These are phyloP conservation scores for Cariama cristata DNA, from an alignment of 2,113 vertebrate genomes.

Conservation along the genomic window DNA sequence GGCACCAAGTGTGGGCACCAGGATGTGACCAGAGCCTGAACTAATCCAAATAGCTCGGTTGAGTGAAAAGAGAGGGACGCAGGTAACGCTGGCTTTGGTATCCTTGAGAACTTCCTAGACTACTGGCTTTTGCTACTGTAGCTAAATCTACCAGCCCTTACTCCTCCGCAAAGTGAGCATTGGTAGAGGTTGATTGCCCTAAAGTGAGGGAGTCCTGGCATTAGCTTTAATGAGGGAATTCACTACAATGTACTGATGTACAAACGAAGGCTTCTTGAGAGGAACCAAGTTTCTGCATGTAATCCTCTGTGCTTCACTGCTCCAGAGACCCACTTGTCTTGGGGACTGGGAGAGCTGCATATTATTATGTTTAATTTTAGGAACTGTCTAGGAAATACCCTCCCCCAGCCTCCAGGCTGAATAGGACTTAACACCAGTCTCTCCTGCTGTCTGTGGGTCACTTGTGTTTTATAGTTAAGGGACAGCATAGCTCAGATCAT, in stretches of 20 bases:
- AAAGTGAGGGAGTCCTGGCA: background rate
- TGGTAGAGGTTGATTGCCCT: background rate
- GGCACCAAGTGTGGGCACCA: background rate
- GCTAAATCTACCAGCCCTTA: background rate
- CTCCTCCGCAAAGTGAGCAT: background rate
- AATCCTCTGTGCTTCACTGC: background rate
- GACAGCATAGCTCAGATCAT: background rate
- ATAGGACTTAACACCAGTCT: background rate
- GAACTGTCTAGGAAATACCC: background rate
- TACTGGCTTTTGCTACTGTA: background rate
- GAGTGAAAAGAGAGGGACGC: background rate
- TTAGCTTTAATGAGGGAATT: background rate
- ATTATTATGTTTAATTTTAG: background rate
- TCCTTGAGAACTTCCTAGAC: background rate
- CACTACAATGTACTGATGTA: background rate
- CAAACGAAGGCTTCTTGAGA: background rate
- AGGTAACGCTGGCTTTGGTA: background rate
- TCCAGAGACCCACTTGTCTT: background rate
- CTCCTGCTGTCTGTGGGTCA: background rate
- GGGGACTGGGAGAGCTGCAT: background rate
- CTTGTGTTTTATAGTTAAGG: background rate
- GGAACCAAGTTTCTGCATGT: background rate
- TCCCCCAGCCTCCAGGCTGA: background rate
- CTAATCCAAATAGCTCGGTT: background rate
- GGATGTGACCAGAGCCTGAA: background rate